A percentile compares a stretch with the other conserved stretches of the same genome.
phyloP scores from a whole-genome alignment of 2,888 invertebrate species.

The Isoperla grammatica region DNA sequence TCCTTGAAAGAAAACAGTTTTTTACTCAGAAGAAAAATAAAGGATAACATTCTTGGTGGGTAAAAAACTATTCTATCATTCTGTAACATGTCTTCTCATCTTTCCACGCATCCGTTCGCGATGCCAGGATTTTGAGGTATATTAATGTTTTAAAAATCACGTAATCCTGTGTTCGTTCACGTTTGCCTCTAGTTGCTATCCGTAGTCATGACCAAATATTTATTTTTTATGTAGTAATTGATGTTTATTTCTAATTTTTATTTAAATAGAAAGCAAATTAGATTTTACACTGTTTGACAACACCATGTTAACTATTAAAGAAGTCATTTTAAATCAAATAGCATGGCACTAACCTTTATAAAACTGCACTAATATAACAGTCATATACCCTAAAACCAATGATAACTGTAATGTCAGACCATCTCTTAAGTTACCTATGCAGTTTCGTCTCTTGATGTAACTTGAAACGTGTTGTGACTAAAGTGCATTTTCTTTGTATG shows the following conservation, averaged over 20 bases:
- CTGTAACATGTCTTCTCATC: conserved; percentile 33
- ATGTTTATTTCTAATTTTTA: background rate
- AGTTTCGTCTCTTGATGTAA: conserved; percentile 17
- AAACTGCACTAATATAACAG: conserved; percentile 13
- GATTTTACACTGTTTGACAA: conserved; percentile 6
- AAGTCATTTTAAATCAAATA: conserved; percentile 34
- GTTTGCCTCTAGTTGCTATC: conserved; percentile 11
- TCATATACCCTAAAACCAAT: conserved; percentile 1
- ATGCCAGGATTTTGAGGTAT: conserved; percentile 84
- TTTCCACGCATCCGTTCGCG: conserved; percentile 51
- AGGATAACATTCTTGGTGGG: conserved; percentile 21
- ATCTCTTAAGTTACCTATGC: conserved; percentile 53
- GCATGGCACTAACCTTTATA: conserved; percentile 9
- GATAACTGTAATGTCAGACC: conserved; percentile 39
- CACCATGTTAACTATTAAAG: background rate
- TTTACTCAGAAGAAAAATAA: conserved; percentile 11
- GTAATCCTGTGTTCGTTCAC: conserved; percentile 11
- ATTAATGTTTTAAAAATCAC: conserved; percentile 8
- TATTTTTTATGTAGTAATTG: conserved; percentile 9
- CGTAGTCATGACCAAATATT: background rate
- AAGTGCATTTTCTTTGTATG: no score
- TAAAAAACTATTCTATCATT: conserved; percentile 24
- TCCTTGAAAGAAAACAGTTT: conserved; percentile 54
- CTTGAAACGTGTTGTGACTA: background rate
- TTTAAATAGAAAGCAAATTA: conserved; percentile 4